A percentile compares a stretch with the other conserved stretches of the same genome.
Evolutionary conservation across 2,113 vertebrate species (phyloP).

Genomic region (Paratilapia polleni): DNA sequence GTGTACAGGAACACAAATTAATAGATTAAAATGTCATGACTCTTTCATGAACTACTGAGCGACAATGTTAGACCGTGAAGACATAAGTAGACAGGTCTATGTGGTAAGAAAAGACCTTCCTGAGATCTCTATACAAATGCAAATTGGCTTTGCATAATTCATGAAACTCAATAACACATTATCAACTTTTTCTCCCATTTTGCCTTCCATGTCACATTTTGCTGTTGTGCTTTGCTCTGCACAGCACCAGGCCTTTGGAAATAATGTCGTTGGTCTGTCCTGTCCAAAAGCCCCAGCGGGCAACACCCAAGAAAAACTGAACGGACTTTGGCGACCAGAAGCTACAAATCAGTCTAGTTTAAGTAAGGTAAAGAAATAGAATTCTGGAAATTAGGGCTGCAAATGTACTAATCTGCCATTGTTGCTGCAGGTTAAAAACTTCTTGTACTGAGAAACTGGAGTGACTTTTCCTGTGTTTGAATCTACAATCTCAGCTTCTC

Average conservation of each 20-base stretch:
- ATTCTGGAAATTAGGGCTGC: accelerated
- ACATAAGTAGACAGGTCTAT: not conserved
- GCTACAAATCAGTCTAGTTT: not conserved
- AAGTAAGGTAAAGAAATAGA: not conserved
- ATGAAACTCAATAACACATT: not conserved
- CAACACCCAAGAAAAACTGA: not conserved
- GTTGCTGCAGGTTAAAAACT: not conserved
- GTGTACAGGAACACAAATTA: too few species aligned
- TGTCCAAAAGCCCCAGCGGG: not conserved
- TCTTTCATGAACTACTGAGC: not conserved
- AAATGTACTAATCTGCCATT: not conserved
- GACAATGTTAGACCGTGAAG: not conserved
- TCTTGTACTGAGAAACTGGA: not conserved
- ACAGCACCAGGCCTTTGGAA: not conserved
- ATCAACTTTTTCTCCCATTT: not conserved
- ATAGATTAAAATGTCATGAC: too few species aligned
- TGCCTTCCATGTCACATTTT: not conserved
- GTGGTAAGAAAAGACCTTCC: not conserved
- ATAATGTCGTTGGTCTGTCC: not conserved
- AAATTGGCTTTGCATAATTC: slow-evolving; percentile 1
- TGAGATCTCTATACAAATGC: not conserved
- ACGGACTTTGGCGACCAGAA: not conserved
- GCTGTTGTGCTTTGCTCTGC: not conserved
- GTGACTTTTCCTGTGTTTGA: not conserved
- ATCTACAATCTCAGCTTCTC: not conserved